phyloP scores from a whole-genome alignment of 1,140 invertebrate genomes.

The Apis laboriosa region DNA sequence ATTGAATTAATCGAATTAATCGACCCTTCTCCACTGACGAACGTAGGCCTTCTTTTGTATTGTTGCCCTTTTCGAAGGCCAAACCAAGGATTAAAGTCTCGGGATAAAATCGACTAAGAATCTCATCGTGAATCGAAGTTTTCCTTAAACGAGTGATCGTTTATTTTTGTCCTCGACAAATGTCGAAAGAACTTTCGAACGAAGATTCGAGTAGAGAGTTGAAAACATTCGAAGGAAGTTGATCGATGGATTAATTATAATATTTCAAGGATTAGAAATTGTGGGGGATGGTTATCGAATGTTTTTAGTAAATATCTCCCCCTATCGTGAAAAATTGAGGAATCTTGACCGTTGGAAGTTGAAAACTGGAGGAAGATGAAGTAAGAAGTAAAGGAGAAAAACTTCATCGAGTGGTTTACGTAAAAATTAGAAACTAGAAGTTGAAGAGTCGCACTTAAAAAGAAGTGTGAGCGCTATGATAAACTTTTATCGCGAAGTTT shows the following conservation, averaged over 20 bases:
- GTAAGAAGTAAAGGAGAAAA: no score
- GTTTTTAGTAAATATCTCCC: no score
- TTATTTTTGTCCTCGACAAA: not conserved
- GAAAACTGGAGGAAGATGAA: no score
- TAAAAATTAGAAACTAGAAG: no score
- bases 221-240: not conserved
- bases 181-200: not conserved
- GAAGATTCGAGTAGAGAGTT: not conserved
- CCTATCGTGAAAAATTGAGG: no score
- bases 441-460: no score
- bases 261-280: no score
- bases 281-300: no score
- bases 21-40: slow-evolving; percentile 52
- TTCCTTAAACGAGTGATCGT: not conserved
- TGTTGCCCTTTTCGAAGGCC: slow-evolving; percentile 54
- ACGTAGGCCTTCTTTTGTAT: slow-evolving; percentile 40
- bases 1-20: slow-evolving; percentile 70
- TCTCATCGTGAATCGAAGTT: not conserved
- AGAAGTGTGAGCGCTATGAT: no score
- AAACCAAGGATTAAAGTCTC: slow-evolving; percentile 45
- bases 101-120: slow-evolving; percentile 12
- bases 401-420: no score
- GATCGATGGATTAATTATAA: not conserved
- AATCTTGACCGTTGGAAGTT: no score
- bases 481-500: no score